phyloP scores from a whole-genome alignment of 2,113 vertebrate species.

The Cyrtonyx montezumae region DNA sequence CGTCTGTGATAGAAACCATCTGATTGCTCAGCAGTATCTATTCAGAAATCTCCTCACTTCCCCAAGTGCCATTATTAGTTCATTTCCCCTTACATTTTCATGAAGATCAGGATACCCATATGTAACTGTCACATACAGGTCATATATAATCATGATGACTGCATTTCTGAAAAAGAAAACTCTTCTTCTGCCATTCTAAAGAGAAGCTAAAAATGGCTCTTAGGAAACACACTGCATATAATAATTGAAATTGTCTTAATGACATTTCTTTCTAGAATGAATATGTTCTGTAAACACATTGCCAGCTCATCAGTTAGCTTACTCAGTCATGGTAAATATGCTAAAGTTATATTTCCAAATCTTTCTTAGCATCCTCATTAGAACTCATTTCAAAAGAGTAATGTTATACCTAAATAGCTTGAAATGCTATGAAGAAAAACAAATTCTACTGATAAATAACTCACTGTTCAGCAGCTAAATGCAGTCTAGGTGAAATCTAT shows the following conservation, averaged over 20 bases:
- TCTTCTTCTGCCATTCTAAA: not conserved
- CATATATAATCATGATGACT: accelerated
- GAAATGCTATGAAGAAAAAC: not conserved
- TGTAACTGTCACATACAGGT: not conserved
- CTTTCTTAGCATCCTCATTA: not conserved
- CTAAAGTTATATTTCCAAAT: not conserved
- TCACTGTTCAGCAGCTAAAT: not conserved
- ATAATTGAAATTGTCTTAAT: not conserved
- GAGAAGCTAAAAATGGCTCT: not conserved
- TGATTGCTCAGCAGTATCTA: not conserved
- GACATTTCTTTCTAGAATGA: not conserved
- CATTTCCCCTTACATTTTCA: not conserved
- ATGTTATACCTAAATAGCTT: not conserved
- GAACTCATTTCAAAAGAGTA: not conserved
- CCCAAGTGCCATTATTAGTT: not conserved
- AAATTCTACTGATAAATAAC: not conserved
- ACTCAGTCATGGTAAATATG: not conserved
- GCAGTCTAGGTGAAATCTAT: not conserved
- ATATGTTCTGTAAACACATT: not conserved
- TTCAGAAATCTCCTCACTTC: not conserved
- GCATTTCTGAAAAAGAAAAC: not conserved
- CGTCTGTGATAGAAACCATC: not conserved
- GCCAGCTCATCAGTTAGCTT: not conserved
- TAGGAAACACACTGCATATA: not conserved
- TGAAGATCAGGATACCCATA: not conserved